These are phyloP conservation scores for Epizoanthus fatuus DNA, from an alignment of 92 coral and sea anemone genomes.

Conservation along the genomic window DNA sequence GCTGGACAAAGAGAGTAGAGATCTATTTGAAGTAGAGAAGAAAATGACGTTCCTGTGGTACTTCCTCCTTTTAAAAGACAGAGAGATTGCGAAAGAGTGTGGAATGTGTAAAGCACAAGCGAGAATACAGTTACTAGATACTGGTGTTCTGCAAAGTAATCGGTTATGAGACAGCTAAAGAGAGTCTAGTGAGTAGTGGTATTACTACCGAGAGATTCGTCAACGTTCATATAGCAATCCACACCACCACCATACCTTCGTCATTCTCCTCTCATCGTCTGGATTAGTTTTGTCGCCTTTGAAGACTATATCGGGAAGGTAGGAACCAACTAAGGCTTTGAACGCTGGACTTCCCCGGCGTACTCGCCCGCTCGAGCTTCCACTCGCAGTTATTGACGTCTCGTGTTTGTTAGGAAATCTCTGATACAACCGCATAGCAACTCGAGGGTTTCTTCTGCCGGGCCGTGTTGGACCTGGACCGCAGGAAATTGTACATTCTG, in stretches of 20 bases:
- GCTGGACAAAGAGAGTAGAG: too few relatives aligned
- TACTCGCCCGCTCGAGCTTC: slow-evolving; percentile 59
- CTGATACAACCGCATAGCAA: slow-evolving; percentile 72
- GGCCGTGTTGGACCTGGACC: slow-evolving; percentile 66
- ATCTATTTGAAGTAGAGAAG: too few relatives aligned
- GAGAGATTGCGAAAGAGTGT: too few relatives aligned
- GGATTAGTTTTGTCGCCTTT: slow-evolving; percentile 63
- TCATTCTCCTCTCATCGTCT: slow-evolving; percentile 85
- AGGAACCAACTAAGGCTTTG: slow-evolving; percentile 59
- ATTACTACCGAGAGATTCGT: background rate
- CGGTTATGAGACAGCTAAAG: too few relatives aligned
- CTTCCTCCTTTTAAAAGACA: too few relatives aligned
- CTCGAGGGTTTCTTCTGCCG: slow-evolving; percentile 22
- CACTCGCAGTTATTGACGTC: slow-evolving; percentile 82
- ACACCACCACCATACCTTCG: slow-evolving; percentile 65
- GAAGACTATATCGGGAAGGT: slow-evolving; percentile 82
- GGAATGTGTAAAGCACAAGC: too few relatives aligned
- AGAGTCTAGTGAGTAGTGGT: too few relatives aligned
- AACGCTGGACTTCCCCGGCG: slow-evolving; percentile 71
- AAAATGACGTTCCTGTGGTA: background rate
- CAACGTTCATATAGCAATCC: background rate
- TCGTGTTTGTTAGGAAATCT: slow-evolving; percentile 75
- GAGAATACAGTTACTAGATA: too few relatives aligned
- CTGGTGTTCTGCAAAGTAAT: too few relatives aligned
- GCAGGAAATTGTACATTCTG: slow-evolving; percentile 45